These are phyloP conservation scores for Beris morrisii DNA, from an alignment of 2,888 invertebrate species.

Conservation along the genomic window DNA sequence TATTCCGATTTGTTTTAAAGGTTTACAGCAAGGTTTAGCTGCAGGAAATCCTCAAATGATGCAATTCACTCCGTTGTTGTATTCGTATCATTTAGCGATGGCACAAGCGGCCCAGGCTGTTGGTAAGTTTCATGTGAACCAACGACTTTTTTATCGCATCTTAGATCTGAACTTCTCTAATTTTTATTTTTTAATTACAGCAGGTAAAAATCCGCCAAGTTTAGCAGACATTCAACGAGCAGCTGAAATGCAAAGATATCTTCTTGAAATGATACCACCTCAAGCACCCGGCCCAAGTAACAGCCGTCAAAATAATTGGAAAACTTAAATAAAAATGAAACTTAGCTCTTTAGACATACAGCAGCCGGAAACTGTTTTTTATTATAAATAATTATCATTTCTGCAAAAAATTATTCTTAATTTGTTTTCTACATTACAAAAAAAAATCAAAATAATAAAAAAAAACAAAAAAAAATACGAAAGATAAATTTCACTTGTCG, in stretches of 20 bases:
- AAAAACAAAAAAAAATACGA: background rate
- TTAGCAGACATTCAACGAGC: slow-evolving; percentile 82
- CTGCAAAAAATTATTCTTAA: slow-evolving; percentile 27
- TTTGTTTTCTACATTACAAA: slow-evolving; percentile 14
- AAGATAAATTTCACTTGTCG: background rate
- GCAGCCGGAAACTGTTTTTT: slow-evolving; percentile 40
- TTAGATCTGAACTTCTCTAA: background rate
- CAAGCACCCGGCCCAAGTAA: slow-evolving; percentile 54
- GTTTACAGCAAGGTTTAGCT: slow-evolving; percentile 52
- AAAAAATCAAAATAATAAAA: slow-evolving; percentile 13
- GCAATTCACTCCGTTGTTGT: slow-evolving; percentile 83
- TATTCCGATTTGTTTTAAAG: slow-evolving; percentile 41
- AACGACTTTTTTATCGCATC: background rate
- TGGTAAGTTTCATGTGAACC: slow-evolving; percentile 49
- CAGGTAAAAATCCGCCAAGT: slow-evolving; percentile 52
- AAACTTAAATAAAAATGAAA: slow-evolving; percentile 48
- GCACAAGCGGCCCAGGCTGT: slow-evolving; percentile 69
- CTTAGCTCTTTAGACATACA: background rate
- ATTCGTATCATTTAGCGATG: slow-evolving; percentile 87
- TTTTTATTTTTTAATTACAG: slow-evolving; percentile 40
- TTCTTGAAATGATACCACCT: slow-evolving; percentile 92
- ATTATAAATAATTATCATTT: slow-evolving; percentile 31
- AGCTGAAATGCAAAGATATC: slow-evolving; percentile 87
- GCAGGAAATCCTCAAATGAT: slow-evolving; percentile 74
- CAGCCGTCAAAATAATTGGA: slow-evolving; percentile 57